Evolutionary conservation across 2,888 invertebrate species (phyloP), one percentile per base, ranked within the genome.

Genomic region (Fabriciana adippe): DNA sequence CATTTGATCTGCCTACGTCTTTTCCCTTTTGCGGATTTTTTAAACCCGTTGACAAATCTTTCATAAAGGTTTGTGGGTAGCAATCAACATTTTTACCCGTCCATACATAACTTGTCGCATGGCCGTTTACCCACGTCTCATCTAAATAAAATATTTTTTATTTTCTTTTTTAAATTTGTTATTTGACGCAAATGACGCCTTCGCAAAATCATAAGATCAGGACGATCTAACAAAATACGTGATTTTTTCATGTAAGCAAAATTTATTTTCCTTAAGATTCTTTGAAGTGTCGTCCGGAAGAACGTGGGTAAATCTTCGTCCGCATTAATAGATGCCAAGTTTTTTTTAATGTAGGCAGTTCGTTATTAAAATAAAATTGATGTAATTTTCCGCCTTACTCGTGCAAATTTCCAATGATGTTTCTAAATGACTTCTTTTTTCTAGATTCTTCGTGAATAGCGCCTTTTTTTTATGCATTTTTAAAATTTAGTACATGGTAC

Each of bases 21-120:
- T 70, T 73, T 21, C 75, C 72, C 67, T 73, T 73, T 55, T 57
- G 62, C 21, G 66, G 71, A 57, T 66, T 68, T 67, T 73, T 71
- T n/a, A 71, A 67, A 4, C 69, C 70, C 11, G 66, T 73, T 13
- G 68, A 65, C 13, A 71, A 56, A 1, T 71, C 73, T 45, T 62
- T 71, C 59, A 70, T 67, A 67, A 70, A 72, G 8, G 71, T 71
- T 21, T 73, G 67, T 31, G 70, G 55, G 16, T 63, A 65, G 18
- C 55, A 57, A 56, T 68, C n/a, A 21, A 72, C 67, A 21, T 68
- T 54, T 15, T 51, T 31, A 53, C 70, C 68, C 41, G 60, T 48
- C 69, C 68, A 73, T 15, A 67, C 56, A 47, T 72, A 66, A 45
- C 51, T 57, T 2, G 21, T 51, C 11, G 51, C 57, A 35, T 65